Evolutionary conservation across 2,888 invertebrate species (phyloP), one percentile per base, ranked within the genome.

Genomic region (Drosophila sordidapex): DNA sequence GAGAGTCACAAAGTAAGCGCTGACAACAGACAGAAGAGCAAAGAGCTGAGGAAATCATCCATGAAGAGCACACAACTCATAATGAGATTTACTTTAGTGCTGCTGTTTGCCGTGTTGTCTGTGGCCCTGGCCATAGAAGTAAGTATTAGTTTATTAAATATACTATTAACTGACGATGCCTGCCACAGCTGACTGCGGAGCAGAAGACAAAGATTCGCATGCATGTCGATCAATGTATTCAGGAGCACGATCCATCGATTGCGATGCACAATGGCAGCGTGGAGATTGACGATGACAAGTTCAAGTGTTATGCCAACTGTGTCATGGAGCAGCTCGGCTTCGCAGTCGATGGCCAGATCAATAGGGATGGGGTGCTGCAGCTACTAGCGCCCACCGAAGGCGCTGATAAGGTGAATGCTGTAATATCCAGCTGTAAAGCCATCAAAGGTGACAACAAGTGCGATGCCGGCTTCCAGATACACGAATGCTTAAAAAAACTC

Each of bases 281-380:
- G 36, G 60, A 70, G 1, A 72, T 82, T 51, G 63, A 62, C 2
- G 77, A 83, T 59, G 74, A 81, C 0, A 82, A 79, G 29, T 35
- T 79, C 2, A 90, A 91, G 53, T 92, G 92, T 61, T 91, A 91
- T 60, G 67, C 83, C 25, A 90, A 90, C 10, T 92, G 92, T 33
- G 83, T 91, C 69, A 57, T 92, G 49, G 91, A 92, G 64, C 84
- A 83, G 36, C 36, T 61, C 6, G 91, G 90, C 27, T 69, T 88
- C 21, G 6, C 88, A 5, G 81, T 77, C 51, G 75, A 91, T 56
- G 91, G 90, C 0, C 78, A 80, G 40, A 18, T 92, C 0, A 76
- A 87, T 25, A 74, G 67, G 0, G 83, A 73, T 10, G 65, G 56
- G 3, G 52, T 83, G 6, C 7, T 72, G 4, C 53, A 64, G 2